These are phyloP conservation scores for Talpa occidentalis DNA, from an alignment of 2,113 vertebrate species.

Conservation along the genomic window DNA sequence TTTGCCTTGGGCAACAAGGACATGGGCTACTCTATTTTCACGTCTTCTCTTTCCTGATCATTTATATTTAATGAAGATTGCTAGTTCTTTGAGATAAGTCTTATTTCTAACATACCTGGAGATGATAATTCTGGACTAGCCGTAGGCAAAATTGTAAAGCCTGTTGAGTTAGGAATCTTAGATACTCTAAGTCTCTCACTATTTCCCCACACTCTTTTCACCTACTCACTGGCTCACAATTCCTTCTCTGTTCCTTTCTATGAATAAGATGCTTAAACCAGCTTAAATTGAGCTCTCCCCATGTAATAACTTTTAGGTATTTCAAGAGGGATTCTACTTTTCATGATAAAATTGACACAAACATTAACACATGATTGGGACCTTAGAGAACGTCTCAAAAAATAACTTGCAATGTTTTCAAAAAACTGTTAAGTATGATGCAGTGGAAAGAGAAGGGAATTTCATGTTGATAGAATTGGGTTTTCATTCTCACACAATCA, in stretches of 20 bases:
- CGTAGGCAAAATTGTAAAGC: conserved; percentile 56
- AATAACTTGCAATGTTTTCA: neutral
- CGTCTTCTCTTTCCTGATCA: neutral
- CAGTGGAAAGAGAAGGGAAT: neutral
- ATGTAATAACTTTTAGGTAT: neutral
- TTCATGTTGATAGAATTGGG: neutral
- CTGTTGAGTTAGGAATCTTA: conserved; percentile 9
- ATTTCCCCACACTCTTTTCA: neutral
- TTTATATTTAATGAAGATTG: conserved; percentile 67
- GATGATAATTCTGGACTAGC: conserved; percentile 43
- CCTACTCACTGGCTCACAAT: neutral
- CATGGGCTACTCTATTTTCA: conserved; percentile 37
- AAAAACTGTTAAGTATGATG: neutral
- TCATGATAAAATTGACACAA: conserved; percentile 23
- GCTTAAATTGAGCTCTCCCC: neutral
- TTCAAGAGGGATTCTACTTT: conserved; percentile 18
- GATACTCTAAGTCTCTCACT: neutral
- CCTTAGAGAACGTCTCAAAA: neutral
- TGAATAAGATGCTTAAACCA: neutral
- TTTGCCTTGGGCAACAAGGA: conserved; percentile 54
- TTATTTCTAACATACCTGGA: conserved; percentile 56
- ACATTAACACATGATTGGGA: neutral
- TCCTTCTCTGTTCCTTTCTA: neutral
- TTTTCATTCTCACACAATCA: neutral
- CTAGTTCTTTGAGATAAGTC: conserved; percentile 58